phyloP scores from a whole-genome alignment of 2,888 invertebrate species.

The Thereva nobilitata region DNA sequence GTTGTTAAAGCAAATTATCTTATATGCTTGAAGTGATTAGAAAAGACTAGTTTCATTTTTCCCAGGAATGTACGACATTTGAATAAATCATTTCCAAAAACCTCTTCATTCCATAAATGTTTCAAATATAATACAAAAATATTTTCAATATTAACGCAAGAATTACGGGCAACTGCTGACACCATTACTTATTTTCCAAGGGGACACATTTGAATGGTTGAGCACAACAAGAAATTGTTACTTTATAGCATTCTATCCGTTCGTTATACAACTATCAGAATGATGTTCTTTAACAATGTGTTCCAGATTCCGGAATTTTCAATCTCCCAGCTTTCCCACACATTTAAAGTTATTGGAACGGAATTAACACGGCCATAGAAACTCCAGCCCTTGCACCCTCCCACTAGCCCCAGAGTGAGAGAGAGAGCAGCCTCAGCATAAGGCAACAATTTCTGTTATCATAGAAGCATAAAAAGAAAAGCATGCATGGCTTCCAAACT shows the following conservation, averaged over 20 bases:
- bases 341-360: constrained; percentile 28
- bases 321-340: constrained; percentile 18
- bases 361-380: constrained; percentile 16
- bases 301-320: constrained; percentile 19
- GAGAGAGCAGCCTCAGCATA: constrained; percentile 5
- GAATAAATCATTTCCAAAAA: no score
- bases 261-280: background rate
- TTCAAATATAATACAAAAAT: no score
- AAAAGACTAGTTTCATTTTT: no score
- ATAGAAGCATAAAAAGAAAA: constrained; percentile 26
- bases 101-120: no score
- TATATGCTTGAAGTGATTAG: no score
- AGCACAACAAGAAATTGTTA: constrained; percentile 22
- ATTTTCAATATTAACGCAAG: no score
- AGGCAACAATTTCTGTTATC: constrained; percentile 25
- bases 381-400: background rate
- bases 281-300: constrained; percentile 5
- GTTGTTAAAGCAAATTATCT: no score
- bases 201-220: background rate
- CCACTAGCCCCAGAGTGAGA: background rate
- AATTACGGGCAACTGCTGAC: no score
- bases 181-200: no score
- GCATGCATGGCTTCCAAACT: constrained; percentile 32
- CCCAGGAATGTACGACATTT: no score
- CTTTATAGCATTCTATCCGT: constrained; percentile 12